Evolutionary conservation across 2,888 invertebrate species (phyloP).

Genomic region (Brachyopa scutellaris): DNA sequence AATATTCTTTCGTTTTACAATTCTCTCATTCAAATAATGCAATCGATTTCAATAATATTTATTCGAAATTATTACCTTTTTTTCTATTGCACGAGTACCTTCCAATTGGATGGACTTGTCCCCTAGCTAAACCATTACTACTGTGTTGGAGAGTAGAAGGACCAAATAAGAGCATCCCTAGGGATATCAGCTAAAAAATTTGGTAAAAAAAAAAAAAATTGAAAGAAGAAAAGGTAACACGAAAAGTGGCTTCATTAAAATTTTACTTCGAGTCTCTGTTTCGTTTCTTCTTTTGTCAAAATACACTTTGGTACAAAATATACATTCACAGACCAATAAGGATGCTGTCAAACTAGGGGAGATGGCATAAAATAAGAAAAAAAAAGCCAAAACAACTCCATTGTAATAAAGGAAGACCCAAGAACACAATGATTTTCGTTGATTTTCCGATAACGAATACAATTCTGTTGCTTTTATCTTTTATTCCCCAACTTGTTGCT

Average conservation of each 20-base stretch:
- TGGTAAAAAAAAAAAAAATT: too few species aligned
- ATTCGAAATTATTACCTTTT: constrained; percentile 31
- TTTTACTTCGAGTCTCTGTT: constrained; percentile 59
- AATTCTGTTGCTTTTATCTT: constrained; percentile 39
- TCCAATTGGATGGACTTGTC: too few species aligned
- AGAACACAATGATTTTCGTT: constrained; percentile 52
- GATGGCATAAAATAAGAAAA: not conserved
- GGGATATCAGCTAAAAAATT: not conserved
- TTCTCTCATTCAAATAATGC: too few species aligned
- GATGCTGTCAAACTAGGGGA: not conserved
- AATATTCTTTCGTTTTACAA: too few species aligned
- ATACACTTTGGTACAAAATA: constrained; percentile 37
- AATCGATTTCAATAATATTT: too few species aligned
- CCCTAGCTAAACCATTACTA: too few species aligned
- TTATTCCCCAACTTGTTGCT: not conserved
- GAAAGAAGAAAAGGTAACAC: constrained; percentile 41
- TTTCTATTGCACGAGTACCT: too few species aligned
- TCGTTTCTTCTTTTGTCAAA: constrained; percentile 17
- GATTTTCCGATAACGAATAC: constrained; percentile 59
- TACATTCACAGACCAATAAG: constrained; percentile 28
- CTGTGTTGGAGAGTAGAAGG: constrained; percentile 17
- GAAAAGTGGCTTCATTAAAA: constrained; percentile 61
- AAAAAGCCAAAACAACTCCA: constrained; percentile 27
- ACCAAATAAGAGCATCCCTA: constrained; percentile 22
- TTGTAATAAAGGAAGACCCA: constrained; percentile 33